These are phyloP conservation scores for Carassius carassius DNA, from an alignment of 2,113 vertebrate genomes.

Conservation along the genomic window DNA sequence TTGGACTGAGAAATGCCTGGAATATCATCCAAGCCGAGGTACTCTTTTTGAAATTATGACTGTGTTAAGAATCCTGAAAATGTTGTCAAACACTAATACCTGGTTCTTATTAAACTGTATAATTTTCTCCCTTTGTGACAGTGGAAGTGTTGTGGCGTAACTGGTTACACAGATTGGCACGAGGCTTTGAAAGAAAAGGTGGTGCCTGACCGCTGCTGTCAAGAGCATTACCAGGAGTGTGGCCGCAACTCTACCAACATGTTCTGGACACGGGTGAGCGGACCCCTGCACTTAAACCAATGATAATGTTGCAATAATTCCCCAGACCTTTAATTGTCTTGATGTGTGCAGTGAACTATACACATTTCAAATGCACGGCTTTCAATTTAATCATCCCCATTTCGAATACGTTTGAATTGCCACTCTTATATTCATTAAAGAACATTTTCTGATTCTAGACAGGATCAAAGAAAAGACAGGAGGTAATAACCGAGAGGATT, in stretches of 20 bases:
- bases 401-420: background rate
- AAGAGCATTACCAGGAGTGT: constrained; percentile 94
- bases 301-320: background rate
- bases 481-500: background rate
- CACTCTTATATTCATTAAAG: background rate
- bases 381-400: background rate
- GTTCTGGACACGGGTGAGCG: constrained; percentile 88
- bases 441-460: background rate
- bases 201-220: constrained; percentile 95
- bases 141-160: constrained; percentile 98
- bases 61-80: background rate
- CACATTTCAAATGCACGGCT: background rate
- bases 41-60: constrained; percentile 8
- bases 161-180: constrained; percentile 90
- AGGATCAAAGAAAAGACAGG: constrained; percentile 12
- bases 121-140: constrained; percentile 56
- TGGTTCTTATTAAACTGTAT: background rate
- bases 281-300: background rate
- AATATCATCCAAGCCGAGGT: constrained; percentile 99
- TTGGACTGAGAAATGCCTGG: constrained; percentile 95
- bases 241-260: constrained; percentile 86
- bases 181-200: constrained; percentile 87
- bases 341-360: background rate
- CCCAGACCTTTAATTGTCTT: background rate
- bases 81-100: background rate